Evolutionary conservation across 2,797 vertebrate species (phyloP).

Genomic region (Phylloscopus collybita): DNA sequence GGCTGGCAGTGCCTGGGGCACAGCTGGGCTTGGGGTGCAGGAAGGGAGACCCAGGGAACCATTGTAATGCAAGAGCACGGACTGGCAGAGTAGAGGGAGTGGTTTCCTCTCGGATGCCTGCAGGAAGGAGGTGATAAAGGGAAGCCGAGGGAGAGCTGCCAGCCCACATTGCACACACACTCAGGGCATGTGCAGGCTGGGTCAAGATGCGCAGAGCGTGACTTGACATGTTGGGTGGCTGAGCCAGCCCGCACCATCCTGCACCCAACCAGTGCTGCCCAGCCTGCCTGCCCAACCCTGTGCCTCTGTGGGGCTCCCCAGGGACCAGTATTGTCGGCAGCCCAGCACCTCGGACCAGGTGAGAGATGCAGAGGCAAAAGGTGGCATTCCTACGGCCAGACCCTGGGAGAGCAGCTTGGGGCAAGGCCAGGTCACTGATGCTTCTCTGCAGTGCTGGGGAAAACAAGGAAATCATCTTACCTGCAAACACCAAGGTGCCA

Average conservation of each 20-base stretch:
- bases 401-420: background rate
- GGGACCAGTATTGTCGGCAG: rapidly evolving
- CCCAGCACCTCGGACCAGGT: background rate
- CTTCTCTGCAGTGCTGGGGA: rapidly evolving
- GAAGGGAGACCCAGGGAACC: background rate
- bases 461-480: background rate
- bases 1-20: background rate
- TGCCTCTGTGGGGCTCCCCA: rapidly evolving
- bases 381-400: background rate
- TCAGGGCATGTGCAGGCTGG: background rate
- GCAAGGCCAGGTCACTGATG: background rate
- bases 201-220: rapidly evolving
- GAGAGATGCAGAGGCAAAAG: background rate
- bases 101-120: background rate
- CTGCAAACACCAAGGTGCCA: background rate
- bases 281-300: background rate
- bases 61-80: rapidly evolving
- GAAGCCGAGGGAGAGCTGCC: background rate
- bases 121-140: background rate
- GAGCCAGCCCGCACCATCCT: background rate
- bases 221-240: rapidly evolving
- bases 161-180: background rate
- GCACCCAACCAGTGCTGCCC: background rate
- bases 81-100: background rate
- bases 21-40: background rate